These are phyloP conservation scores for Lasioglossum baleicum DNA, from an alignment of 1,140 invertebrate species.

Conservation along the genomic window DNA sequence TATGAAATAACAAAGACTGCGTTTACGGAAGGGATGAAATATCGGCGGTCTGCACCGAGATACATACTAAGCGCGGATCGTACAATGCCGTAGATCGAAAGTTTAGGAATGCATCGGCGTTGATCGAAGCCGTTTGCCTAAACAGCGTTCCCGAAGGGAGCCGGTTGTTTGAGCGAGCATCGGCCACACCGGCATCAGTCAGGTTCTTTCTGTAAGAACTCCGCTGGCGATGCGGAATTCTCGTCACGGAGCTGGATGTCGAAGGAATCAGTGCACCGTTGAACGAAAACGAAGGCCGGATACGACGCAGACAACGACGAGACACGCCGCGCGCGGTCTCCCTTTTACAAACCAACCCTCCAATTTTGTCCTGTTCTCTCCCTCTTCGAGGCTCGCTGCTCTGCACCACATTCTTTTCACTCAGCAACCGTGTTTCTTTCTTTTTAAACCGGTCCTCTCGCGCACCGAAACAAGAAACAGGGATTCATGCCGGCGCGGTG, in stretches of 20 bases:
- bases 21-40: background rate
- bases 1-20: background rate
- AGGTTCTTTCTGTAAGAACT: background rate
- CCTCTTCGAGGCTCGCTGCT: background rate
- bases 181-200: background rate
- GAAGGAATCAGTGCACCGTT: constrained; percentile 58
- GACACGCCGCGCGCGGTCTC: constrained; percentile 18
- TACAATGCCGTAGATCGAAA: background rate
- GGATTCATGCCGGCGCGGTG: background rate
- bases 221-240: constrained; percentile 37
- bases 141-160: constrained; percentile 17
- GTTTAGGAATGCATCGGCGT: background rate
- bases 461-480: background rate
- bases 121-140: constrained; percentile 28
- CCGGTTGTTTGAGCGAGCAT: constrained; percentile 28
- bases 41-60: background rate
- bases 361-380: constrained; percentile 53
- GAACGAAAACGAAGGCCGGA: constrained; percentile 47
- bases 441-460: constrained; percentile 2
- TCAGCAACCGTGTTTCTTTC: background rate
- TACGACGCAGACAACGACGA: constrained; percentile 57
- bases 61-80: background rate
- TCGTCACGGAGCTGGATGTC: constrained; percentile 52
- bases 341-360: constrained; percentile 41
- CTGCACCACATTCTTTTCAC: background rate